Evolutionary conservation across 64 coral and sea anemone species (phyloP).

Genomic region (Montipora foliosa): DNA sequence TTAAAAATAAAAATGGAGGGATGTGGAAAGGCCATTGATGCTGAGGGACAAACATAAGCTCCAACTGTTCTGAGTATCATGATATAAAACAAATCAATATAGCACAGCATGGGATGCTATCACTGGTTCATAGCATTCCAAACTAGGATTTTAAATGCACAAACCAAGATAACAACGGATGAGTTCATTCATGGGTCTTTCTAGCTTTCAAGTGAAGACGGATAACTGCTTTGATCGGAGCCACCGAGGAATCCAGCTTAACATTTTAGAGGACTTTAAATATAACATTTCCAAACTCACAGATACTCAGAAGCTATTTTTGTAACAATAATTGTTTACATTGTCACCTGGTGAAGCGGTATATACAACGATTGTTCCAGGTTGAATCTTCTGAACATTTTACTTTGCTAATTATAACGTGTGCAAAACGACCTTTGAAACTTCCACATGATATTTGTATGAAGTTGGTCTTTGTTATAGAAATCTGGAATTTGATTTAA

Average conservation of each 20-base stretch:
- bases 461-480: background rate
- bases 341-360: background rate
- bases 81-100: background rate
- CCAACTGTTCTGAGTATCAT: background rate
- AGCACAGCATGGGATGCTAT: background rate
- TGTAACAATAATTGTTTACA: background rate
- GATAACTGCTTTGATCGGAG: too few species aligned
- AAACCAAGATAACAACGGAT: background rate
- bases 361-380: background rate
- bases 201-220: background rate
- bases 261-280: background rate
- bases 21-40: background rate
- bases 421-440: background rate
- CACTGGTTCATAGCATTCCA: background rate
- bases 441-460: background rate
- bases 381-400: background rate
- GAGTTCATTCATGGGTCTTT: background rate
- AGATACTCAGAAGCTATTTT: background rate
- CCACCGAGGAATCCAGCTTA: too few species aligned
- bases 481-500: background rate
- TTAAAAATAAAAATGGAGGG: background rate
- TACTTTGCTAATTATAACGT: background rate
- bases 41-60: background rate
- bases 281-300: background rate
- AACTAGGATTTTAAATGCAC: background rate